Evolutionary conservation across 2,113 vertebrate species (phyloP).

Genomic region (Aix galericulata): DNA sequence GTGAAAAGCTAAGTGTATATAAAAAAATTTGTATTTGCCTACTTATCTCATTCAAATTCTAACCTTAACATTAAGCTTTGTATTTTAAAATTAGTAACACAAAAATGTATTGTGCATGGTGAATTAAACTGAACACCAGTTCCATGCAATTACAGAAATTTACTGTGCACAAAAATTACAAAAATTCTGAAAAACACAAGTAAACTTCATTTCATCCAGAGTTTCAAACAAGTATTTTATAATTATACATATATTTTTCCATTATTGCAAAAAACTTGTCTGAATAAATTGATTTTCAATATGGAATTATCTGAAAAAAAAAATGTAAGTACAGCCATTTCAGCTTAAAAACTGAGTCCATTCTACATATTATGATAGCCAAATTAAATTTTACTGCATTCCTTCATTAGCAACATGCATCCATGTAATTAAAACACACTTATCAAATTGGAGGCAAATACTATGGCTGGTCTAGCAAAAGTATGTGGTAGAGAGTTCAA

Average conservation of each 20-base stretch:
- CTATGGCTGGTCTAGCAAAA: not conserved
- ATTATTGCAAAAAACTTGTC: not conserved
- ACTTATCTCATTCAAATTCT: conserved; percentile 11
- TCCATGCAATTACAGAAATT: not conserved
- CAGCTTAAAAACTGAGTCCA: not conserved
- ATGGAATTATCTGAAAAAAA: not conserved
- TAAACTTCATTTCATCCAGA: not conserved
- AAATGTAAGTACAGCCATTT: not conserved
- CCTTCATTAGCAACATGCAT: not conserved
- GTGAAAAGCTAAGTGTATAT: not conserved
- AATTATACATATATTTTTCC: not conserved
- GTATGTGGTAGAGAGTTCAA: not conserved
- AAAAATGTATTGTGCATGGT: not conserved
- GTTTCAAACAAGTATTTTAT: not conserved
- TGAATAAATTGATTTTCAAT: not conserved
- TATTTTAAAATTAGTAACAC: conserved; percentile 1
- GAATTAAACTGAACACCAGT: conserved; percentile 9
- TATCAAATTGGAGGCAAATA: not conserved
- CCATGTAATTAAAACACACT: not conserved
- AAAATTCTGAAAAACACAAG: not conserved
- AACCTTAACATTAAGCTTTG: not conserved
- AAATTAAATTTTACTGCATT: not conserved
- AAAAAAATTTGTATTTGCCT: conserved; percentile 10
- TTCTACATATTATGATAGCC: not conserved
- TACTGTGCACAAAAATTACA: not conserved